Evolutionary conservation across 2,113 vertebrate genomes (phyloP).

Genomic region (Forbesichthys papilliferus): DNA sequence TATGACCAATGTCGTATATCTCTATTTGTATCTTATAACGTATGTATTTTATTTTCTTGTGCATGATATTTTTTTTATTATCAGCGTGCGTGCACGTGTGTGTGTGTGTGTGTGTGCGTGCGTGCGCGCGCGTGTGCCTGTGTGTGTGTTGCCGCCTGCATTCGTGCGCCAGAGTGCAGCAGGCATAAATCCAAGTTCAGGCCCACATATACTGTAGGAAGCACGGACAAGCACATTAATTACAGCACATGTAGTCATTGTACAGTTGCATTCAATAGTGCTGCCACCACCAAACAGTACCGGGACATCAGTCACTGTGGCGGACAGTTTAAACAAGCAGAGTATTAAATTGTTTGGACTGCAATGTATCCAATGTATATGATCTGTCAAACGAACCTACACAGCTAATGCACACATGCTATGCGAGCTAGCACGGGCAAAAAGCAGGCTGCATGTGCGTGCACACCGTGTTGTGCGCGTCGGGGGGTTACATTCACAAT

Average conservation of each 20-base stretch:
- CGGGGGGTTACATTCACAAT: not conserved
- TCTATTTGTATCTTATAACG: too few species aligned
- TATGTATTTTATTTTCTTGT: too few species aligned
- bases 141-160: conserved; percentile 22
- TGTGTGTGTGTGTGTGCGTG: conserved; percentile 33
- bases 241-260: not conserved
- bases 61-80: not conserved
- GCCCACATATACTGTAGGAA: conserved; percentile 24
- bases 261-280: not conserved
- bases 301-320: conserved; percentile 1
- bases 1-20: too few species aligned
- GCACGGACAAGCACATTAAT: not conserved
- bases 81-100: conserved; percentile 4
- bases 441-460: conserved; percentile 16
- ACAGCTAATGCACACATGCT: conserved; percentile 37
- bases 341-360: not conserved
- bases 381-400: conserved; percentile 68
- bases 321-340: not conserved
- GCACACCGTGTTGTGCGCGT: conserved; percentile 13
- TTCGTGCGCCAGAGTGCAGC: conserved; percentile 43
- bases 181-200: conserved; percentile 48
- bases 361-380: conserved; percentile 7
- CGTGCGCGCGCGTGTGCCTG: conserved; percentile 38
- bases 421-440: conserved; percentile 33
- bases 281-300: not conserved